phyloP scores from a whole-genome alignment of 2,888 invertebrate genomes.

The Ernsta delagoae region DNA sequence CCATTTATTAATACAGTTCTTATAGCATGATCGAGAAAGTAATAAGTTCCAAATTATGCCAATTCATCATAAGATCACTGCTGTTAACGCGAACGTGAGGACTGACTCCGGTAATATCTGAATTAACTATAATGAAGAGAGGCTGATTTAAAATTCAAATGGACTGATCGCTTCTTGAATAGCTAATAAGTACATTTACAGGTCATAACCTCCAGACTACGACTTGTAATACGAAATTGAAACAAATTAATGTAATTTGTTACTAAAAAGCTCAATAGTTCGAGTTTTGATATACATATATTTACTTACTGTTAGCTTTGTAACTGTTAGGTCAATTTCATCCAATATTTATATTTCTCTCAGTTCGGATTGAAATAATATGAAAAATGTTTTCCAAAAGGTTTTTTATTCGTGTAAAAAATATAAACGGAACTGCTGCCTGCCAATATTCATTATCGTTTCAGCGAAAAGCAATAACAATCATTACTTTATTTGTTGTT shows the following conservation, averaged over 20 bases:
- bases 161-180: constrained; percentile 21
- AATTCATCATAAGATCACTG: background rate
- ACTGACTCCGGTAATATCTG: constrained; percentile 1
- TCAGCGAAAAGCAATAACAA: background rate
- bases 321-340: background rate
- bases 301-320: too few relatives aligned
- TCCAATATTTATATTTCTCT: constrained; percentile 3
- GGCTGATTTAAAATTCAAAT: constrained; percentile 34
- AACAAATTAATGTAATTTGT: constrained; percentile 6
- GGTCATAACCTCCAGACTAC: constrained; percentile 13
- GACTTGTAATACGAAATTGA: constrained; percentile 16
- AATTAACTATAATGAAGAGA: constrained; percentile 23
- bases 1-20: too few relatives aligned
- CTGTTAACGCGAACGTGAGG: background rate
- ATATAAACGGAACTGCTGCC: background rate
- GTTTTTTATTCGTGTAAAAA: background rate
- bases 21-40: background rate
- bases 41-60: background rate
- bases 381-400: background rate
- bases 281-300: too few relatives aligned
- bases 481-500: too few relatives aligned
- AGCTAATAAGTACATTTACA: constrained; percentile 10
- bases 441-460: background rate
- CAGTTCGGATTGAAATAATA: background rate
- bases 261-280: too few relatives aligned